Evolutionary conservation across 2,888 invertebrate species (phyloP).

Genomic region (Euphydryas editha): DNA sequence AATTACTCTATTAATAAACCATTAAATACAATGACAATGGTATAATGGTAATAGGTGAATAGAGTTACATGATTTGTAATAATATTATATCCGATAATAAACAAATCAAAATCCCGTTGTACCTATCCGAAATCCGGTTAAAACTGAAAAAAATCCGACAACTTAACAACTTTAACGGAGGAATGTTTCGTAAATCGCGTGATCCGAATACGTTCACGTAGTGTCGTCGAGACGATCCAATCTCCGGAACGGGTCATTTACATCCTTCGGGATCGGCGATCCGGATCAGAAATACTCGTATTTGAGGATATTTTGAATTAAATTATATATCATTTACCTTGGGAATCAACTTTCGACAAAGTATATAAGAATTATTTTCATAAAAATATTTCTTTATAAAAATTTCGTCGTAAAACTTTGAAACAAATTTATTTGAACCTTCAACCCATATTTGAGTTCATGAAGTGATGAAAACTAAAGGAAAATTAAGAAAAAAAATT

Average conservation of each 20-base stretch:
- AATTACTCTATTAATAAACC: too few species aligned
- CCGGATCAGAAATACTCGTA: slow-evolving; percentile 17
- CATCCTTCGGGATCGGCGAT: slow-evolving; percentile 19
- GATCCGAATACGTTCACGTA: slow-evolving; percentile 13
- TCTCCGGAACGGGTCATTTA: slow-evolving; percentile 36
- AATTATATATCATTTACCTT: neutral
- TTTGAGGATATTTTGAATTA: slow-evolving; percentile 15
- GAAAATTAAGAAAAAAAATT: too few species aligned
- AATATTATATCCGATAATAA: too few species aligned
- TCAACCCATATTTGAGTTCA: too few species aligned
- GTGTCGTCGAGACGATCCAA: slow-evolving; percentile 29
- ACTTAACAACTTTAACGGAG: neutral
- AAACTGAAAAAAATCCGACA: neutral
- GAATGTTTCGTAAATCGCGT: neutral
- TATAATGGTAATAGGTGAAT: too few species aligned
- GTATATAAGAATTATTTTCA: neutral
- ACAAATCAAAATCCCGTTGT: too few species aligned
- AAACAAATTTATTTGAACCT: too few species aligned
- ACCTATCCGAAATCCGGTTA: neutral
- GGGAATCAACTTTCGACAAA: neutral
- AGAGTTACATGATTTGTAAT: too few species aligned
- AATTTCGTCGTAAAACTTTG: too few species aligned
- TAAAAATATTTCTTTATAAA: too few species aligned
- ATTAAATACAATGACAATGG: too few species aligned
- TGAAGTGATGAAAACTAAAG: too few species aligned